Evolutionary conservation across 2,797 vertebrate genomes (phyloP), one percentile per base, ranked within the genome.

Genomic region (Harpagifer antarcticus): DNA sequence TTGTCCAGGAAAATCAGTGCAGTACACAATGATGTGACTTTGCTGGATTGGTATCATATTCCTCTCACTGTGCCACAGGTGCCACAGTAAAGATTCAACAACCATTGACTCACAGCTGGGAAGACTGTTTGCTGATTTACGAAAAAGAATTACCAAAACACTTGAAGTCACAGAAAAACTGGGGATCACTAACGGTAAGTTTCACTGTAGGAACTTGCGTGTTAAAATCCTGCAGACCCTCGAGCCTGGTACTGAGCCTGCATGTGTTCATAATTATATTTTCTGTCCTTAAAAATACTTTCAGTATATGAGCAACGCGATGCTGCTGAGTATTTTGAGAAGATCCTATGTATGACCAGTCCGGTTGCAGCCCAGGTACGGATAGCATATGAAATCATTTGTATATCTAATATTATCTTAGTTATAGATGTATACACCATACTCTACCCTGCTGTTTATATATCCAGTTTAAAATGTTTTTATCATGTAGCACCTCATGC

Each of bases 251-350:
- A 37, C 33, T 9, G 8, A 37, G 1, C 37, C 6, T 40, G 15
- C 33, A 27, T 20, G 13, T 42, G 3, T 31, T 16, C 3, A 6
- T 27, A 3, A 67, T 48, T 1, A 9, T 1, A 31, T 16, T 16
- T 27, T n/a, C 43, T 53, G 9, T 45, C 8, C 23, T 61, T 13
- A 19, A 31, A 55, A 8, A 10, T 15, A 9, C 16, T 67, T 64
- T 61, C 72, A 92, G 91, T 90, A 0, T 83, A 66, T 13, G 59
- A 92, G 57, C 92, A 94, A 78, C 84, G 90, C 15, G 93, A 95
- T 61, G 93, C 92, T 67, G 91, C 92, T 0, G 94, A 94, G 40
- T 94, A 92, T 68, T 94, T 93, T 60, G 89, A 94, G 85, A 93
- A 86, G 86, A 92, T 92, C 52, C 27, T 95, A 49, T 80, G 84